These are phyloP conservation scores for Eilema caniola DNA, from an alignment of 2,888 invertebrate genomes.

Conservation along the genomic window DNA sequence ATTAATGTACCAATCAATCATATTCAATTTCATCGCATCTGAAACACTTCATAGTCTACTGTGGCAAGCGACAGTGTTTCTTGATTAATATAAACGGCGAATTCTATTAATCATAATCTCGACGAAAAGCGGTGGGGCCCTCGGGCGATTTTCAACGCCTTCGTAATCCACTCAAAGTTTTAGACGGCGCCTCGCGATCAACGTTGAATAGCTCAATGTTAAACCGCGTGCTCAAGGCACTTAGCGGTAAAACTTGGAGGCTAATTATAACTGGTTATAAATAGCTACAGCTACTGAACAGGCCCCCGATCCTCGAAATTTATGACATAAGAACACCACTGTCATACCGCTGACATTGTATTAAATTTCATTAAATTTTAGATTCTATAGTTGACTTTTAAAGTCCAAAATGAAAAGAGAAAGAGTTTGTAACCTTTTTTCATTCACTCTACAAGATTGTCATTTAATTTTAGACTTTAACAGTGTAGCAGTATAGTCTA, in stretches of 20 bases:
- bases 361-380: no score
- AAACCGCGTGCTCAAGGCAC: background rate
- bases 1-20: slow-evolving; percentile 21
- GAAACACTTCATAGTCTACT: slow-evolving; percentile 20
- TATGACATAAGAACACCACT: no score
- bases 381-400: no score
- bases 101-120: slow-evolving; percentile 65
- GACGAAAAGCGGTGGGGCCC: slow-evolving; percentile 42
- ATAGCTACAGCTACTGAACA: background rate
- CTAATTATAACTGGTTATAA: background rate
- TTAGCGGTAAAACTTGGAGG: background rate
- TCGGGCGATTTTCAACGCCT: slow-evolving; percentile 51
- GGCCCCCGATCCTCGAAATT: no score
- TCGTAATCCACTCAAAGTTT: slow-evolving; percentile 42
- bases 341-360: no score
- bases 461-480: no score
- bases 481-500: no score
- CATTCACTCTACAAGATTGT: no score
- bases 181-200: slow-evolving; percentile 17
- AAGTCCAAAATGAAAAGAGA: no score
- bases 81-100: slow-evolving; percentile 60
- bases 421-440: no score
- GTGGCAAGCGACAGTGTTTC: slow-evolving; percentile 33
- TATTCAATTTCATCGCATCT: slow-evolving; percentile 14
- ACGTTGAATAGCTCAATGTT: slow-evolving; percentile 13